Conservation (phyloP, 2,797 vertebrate species). For the Danio kyathit region DNA sequence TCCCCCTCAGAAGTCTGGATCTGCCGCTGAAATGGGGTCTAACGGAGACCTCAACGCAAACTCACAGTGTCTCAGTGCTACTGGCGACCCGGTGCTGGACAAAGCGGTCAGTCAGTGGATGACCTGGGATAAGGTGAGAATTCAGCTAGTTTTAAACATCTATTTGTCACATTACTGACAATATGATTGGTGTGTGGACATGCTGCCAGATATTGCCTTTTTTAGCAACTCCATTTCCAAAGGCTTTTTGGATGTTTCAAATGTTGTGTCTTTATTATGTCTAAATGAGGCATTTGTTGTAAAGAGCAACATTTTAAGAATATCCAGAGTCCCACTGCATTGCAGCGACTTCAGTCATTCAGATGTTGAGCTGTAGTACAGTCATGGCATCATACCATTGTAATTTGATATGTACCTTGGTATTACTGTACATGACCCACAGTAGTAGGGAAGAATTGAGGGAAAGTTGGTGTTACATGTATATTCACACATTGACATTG, state of each 20-base stretch:
- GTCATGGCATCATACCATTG: neutral
- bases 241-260: neutral
- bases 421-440: neutral
- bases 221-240: neutral
- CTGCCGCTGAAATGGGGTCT: slow-evolving; percentile 69
- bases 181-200: neutral
- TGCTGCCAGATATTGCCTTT: neutral
- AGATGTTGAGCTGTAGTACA: neutral
- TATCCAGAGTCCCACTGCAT: slow-evolving; percentile 2
- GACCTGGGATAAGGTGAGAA: slow-evolving; percentile 87
- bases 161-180: neutral
- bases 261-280: neutral
- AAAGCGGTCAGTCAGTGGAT: slow-evolving; percentile 85
- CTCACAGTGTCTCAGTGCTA: slow-evolving; percentile 68
- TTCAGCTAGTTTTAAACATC: neutral
- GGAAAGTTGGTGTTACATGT: too few relatives aligned
- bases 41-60: slow-evolving; percentile 84
- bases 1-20: neutral
- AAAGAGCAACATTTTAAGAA: too few relatives aligned
- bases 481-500: too few relatives aligned
- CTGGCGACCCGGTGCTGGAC: slow-evolving; percentile 86
- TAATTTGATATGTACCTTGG: neutral
- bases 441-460: too few relatives aligned
- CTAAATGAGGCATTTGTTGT: neutral
- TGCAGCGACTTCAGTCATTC: slow-evolving; percentile 26